Evolutionary conservation across 2,797 vertebrate species (phyloP), one percentile per base, ranked within the genome.

Genomic region (Phrynocephalus guinanensis): DNA sequence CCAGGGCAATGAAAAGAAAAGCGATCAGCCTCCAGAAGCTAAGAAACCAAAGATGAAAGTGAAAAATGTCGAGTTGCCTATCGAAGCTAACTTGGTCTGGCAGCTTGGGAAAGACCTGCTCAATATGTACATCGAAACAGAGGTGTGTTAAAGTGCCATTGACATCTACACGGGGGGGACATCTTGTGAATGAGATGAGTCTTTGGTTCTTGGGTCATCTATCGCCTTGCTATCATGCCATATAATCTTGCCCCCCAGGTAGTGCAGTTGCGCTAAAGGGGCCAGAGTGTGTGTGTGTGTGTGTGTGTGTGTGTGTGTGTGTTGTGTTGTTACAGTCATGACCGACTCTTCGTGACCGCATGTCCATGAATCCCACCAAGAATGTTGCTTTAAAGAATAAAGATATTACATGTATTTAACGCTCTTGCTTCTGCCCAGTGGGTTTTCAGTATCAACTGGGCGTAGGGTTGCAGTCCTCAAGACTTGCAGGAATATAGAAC

Each of bases 21-120:
- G 94, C 86, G 97, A 97, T 93, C 97, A 97, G 84, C 97, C 97
- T 83, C 96, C 98, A 84, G 96, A 97, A 94, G 96, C 97, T 83
- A 98, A 98, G 95, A 98, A 98, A 90, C 96, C 96, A 83, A 98
- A 97, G 94, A 97, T 97, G 91, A 97, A 98, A 93, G 96, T 97
- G 91, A 97, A 97, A 90, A 97, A 97, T 80, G 95, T 97, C 85
- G 96, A 97, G 66, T 93, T 97, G n/a, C 97, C 97, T 50, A 93
- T 97, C 86, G 97, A 98, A 95, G 96, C 96, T 87, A 97, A 96
- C 86, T 95, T 97, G 93, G 96, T 97, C 75, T 97, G 97, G 96
- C 97, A 97, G 84, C 93, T 98, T 88, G 96, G 96, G 89, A 97
- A 96, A 92, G 97, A 98, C 82, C 93, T 96, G 50, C 96, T 98